Conservation (phyloP, 1,140 invertebrate species). For the Thaumetopoea pityocampa region DNA sequence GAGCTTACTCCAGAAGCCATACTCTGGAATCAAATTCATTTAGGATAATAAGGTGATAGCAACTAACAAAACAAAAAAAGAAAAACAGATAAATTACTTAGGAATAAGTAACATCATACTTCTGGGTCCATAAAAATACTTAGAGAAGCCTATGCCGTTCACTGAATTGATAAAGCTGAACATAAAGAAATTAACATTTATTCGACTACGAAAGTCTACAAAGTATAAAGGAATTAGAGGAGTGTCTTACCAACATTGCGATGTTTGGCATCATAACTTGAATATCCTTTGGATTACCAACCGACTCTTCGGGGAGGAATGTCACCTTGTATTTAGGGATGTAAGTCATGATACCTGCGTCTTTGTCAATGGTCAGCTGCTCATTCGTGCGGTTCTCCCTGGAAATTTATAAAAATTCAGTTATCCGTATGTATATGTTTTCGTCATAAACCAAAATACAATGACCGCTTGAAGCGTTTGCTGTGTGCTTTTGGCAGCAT, state of each 20-base stretch:
- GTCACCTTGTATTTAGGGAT: constrained; percentile 79
- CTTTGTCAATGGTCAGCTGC: constrained; percentile 82
- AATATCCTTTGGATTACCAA: constrained; percentile 80
- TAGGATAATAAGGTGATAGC: neutral
- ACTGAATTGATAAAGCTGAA: too few relatives aligned
- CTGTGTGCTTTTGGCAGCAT: too few relatives aligned
- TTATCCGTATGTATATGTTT: too few relatives aligned
- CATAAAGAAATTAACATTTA: too few relatives aligned
- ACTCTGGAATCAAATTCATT: constrained; percentile 67
- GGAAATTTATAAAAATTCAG: constrained; percentile 13
- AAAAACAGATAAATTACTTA: too few relatives aligned
- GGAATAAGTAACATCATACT: too few relatives aligned
- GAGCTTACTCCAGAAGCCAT: constrained; percentile 75
- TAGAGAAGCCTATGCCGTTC: too few relatives aligned
- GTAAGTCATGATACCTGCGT: constrained; percentile 87
- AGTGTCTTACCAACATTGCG: constrained; percentile 80
- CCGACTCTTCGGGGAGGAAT: constrained; percentile 83
- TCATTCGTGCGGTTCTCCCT: constrained; percentile 83
- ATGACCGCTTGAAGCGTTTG: too few relatives aligned
- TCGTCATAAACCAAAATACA: too few relatives aligned
- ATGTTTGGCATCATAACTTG: constrained; percentile 85
- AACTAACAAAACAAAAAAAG: neutral
- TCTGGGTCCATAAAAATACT: too few relatives aligned
- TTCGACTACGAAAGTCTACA: too few relatives aligned
- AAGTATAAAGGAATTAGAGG: constrained; percentile 1